Conservation (phyloP, 2,113 vertebrate species). For the Xerus inauris region DNA sequence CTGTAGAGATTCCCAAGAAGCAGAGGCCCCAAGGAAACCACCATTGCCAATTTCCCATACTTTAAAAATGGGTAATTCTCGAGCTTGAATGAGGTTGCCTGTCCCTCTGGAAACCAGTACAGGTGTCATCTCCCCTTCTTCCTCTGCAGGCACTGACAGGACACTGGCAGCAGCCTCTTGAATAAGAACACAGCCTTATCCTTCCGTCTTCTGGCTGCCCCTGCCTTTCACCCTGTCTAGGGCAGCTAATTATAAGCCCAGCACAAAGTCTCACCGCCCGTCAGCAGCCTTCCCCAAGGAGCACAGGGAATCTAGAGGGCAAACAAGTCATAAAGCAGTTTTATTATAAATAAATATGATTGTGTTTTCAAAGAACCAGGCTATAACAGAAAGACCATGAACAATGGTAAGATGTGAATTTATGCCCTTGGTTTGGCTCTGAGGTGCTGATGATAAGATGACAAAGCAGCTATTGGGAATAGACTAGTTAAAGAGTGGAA, state of each 20-base stretch:
- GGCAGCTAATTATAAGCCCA: conserved; percentile 1
- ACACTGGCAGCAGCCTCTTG: background rate
- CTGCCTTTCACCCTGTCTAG: background rate
- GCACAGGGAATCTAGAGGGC: conserved; percentile 40
- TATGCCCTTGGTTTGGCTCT: background rate
- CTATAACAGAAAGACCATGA: conserved; percentile 23
- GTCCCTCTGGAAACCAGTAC: background rate
- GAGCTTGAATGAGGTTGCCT: background rate
- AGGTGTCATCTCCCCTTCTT: background rate
- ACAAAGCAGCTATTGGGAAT: background rate
- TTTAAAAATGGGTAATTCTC: background rate
- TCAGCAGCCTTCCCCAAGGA: conserved; percentile 32
- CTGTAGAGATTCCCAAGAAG: conserved; percentile 30
- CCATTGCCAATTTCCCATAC: background rate
- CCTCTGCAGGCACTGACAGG: background rate
- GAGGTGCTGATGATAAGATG: conserved; percentile 17
- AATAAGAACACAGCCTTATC: background rate
- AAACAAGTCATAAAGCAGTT: conserved; percentile 42
- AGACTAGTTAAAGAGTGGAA: conserved; percentile 1
- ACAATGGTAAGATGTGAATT: background rate
- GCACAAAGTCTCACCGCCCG: background rate
- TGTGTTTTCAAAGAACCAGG: conserved; percentile 38
- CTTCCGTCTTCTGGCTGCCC: background rate
- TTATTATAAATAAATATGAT: conserved; percentile 62
- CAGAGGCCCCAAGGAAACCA: background rate